These are phyloP conservation scores for Athetis lepigone DNA, from an alignment of 2,888 invertebrate genomes.

Conservation along the genomic window DNA sequence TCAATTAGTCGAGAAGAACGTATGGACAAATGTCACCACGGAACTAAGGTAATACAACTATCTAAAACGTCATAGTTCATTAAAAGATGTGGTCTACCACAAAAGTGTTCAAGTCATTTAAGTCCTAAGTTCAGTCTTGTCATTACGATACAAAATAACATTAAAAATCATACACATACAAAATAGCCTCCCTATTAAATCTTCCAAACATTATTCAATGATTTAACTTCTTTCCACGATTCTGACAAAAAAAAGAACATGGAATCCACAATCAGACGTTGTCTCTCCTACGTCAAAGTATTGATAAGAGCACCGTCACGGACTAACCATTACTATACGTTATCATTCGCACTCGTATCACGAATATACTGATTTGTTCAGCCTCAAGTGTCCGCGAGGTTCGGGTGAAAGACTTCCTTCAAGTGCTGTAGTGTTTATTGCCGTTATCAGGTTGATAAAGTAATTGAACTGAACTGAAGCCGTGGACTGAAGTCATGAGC, in stretches of 20 bases:
- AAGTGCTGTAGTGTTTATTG: slow-evolving; percentile 25
- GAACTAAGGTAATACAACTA: too few relatives aligned
- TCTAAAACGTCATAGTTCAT: too few relatives aligned
- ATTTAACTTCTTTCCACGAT: not conserved
- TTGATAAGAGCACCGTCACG: slow-evolving; percentile 67
- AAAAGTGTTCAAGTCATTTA: too few relatives aligned
- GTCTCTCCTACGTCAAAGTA: slow-evolving; percentile 52
- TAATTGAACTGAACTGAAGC: slow-evolving; percentile 3
- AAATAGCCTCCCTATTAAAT: too few relatives aligned
- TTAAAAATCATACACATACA: too few relatives aligned
- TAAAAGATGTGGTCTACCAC: too few relatives aligned
- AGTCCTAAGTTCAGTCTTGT: too few relatives aligned
- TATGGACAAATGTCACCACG: too few relatives aligned
- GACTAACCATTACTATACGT: slow-evolving; percentile 55
- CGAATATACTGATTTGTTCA: slow-evolving; percentile 59
- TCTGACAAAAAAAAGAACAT: slow-evolving; percentile 1
- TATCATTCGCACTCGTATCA: slow-evolving; percentile 55
- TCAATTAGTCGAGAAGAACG: too few relatives aligned
- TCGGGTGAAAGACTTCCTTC: slow-evolving; percentile 21
- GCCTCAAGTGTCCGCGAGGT: slow-evolving; percentile 34
- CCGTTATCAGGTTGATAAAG: not conserved
- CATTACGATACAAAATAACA: too few relatives aligned
- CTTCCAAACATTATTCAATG: not conserved
- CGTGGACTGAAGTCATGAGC: not conserved
- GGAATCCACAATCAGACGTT: slow-evolving; percentile 37